Conservation (phyloP, 2,113 vertebrate genomes). For the Odobenus rosmarus region DNA sequence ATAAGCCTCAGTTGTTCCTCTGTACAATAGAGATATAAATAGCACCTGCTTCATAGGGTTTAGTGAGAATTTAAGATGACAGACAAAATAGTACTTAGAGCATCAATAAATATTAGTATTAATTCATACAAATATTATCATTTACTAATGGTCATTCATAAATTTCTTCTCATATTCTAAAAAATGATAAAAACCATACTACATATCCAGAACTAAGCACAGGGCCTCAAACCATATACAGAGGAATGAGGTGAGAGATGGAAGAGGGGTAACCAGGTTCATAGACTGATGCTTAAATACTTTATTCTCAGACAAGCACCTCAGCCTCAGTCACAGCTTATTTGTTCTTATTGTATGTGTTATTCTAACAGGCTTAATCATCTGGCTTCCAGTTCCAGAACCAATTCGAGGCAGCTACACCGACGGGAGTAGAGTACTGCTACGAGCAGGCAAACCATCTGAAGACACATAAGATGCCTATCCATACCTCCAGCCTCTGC, state of each 20-base stretch:
- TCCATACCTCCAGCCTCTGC: background rate
- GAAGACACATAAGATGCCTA: background rate
- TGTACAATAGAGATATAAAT: background rate
- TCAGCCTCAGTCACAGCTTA: background rate
- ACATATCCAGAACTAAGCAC: background rate
- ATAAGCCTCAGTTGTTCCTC: background rate
- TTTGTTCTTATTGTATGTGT: background rate
- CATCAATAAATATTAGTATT: background rate
- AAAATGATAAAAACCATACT: background rate
- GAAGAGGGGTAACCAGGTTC: background rate
- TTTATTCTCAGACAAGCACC: background rate
- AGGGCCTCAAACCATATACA: background rate
- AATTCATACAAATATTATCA: background rate
- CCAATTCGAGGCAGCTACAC: conserved; percentile 22
- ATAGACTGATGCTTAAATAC: background rate
- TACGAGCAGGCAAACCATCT: background rate
- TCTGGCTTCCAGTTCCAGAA: conserved; percentile 59
- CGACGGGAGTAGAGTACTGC: background rate
- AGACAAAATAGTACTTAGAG: background rate
- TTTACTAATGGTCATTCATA: background rate
- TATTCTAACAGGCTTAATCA: conserved; percentile 55
- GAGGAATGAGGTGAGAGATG: background rate
- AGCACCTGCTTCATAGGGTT: background rate
- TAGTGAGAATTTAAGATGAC: background rate
- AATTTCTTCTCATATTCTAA: background rate